phyloP scores from a whole-genome alignment of 2,888 invertebrate species.

The Drosophila ezoana region DNA sequence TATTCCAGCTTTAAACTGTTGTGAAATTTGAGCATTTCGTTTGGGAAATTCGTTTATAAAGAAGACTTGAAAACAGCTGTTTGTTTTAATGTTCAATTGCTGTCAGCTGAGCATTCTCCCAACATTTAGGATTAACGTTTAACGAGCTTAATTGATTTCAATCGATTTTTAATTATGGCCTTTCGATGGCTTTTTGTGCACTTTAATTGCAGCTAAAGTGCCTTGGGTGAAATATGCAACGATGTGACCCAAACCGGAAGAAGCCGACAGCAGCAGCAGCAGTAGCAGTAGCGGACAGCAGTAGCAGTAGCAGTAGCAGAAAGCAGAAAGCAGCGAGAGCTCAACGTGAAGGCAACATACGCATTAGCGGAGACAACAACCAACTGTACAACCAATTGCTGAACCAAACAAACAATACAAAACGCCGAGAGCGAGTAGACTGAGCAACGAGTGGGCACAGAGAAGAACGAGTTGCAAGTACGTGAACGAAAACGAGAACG shows the following conservation, averaged over 20 bases:
- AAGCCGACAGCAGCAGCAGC: slow-evolving; percentile 24
- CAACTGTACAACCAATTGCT: slow-evolving; percentile 15
- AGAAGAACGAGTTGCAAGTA: background rate
- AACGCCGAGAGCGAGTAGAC: slow-evolving; percentile 46
- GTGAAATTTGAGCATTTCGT: too few relatives aligned
- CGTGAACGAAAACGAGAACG: background rate
- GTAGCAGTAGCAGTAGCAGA: slow-evolving; percentile 6
- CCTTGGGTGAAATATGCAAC: slow-evolving; percentile 44
- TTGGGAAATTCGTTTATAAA: too few relatives aligned
- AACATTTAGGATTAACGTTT: slow-evolving; percentile 15
- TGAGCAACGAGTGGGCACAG: slow-evolving; percentile 35
- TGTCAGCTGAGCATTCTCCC: slow-evolving; percentile 2
- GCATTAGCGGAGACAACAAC: slow-evolving; percentile 22
- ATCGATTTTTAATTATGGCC: slow-evolving; percentile 35
- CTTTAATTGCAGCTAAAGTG: slow-evolving; percentile 48
- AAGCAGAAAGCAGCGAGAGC: slow-evolving; percentile 14
- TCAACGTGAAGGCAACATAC: slow-evolving; percentile 23
- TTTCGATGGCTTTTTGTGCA: background rate
- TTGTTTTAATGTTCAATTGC: background rate
- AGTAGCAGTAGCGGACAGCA: slow-evolving; percentile 11
- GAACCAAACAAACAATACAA: slow-evolving; percentile 11
- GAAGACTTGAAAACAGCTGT: too few relatives aligned
- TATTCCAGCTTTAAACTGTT: too few relatives aligned
- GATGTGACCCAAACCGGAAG: slow-evolving; percentile 43
- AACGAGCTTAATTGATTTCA: slow-evolving; percentile 24